Evolutionary conservation across 2,797 vertebrate species (phyloP), one percentile per base, ranked within the genome.

Genomic region (Fistularia commersonii): DNA sequence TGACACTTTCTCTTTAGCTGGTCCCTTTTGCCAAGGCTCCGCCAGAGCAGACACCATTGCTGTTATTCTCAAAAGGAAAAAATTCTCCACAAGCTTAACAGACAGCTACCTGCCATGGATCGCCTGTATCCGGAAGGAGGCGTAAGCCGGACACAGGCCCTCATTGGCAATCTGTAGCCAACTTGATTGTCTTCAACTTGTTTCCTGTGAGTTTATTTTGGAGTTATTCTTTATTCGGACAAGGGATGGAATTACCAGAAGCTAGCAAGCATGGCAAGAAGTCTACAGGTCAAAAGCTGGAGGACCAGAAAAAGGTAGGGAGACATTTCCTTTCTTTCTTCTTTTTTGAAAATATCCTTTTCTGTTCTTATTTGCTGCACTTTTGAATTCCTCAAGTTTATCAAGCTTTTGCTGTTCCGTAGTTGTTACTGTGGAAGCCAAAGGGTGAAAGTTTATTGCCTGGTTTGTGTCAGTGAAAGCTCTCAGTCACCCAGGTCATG

Each of bases 241-340:
- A 84, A 87, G 88, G 89, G 84, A 99, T 99, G 97, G 96, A 99
- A 92, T 92, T 93, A 93, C 91, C 93, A 65, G 96, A 98, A 81
- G 91, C 90, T 85, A 91, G 78, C 88, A 98, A 91, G 82, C 95
- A 97, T 94, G 93, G 92, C 86, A 98, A 93, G 88, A 98, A 97
- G 91, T 92, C 93, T 53, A 86, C 94, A 64, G 95, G 93, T 91
- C 97, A 98, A 74, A 99, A 98, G 72, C 89, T 98, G 79, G 97
- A 99, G 88, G 97, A 98, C 85, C 97, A 99, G 84, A 99, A 99
- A 75, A 97, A 97, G 96, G 97, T 98, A 94, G 87, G 84, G 48
- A 7, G 7, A 37, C 38, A 0, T 46, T 52, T 35, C 3, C 40
- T 32, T 5, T 8, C 8, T 36, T 23, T 14, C 13, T 39, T 38